These are phyloP conservation scores for Pomacea canaliculata DNA, from an alignment of 2,888 invertebrate genomes.

Conservation along the genomic window DNA sequence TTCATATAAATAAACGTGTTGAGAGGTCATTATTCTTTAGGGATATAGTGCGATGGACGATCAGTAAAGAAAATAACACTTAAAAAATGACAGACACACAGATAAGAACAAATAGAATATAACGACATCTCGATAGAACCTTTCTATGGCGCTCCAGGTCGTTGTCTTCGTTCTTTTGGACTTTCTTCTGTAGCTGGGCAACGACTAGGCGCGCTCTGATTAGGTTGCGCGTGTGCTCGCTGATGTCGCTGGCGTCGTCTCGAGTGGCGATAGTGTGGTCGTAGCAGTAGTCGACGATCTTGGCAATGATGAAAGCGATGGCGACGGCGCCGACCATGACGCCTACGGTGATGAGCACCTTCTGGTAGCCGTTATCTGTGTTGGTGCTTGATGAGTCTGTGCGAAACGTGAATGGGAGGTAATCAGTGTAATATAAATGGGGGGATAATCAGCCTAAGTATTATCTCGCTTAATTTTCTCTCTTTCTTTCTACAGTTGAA, in stretches of 20 bases:
- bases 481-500: no score
- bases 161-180: background rate
- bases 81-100: background rate
- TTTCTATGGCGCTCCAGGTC: background rate
- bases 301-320: constrained; percentile 51
- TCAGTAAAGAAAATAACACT: background rate
- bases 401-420: background rate
- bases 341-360: constrained; percentile 36
- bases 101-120: background rate
- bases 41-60: background rate
- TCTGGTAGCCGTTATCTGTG: constrained; percentile 13
- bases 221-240: constrained; percentile 48
- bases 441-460: no score
- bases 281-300: constrained; percentile 51
- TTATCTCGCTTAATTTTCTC: no score
- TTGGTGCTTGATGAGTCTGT: constrained; percentile 5
- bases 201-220: constrained; percentile 43
- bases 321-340: constrained; percentile 45
- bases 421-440: no score
- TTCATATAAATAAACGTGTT: no score
- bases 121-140: background rate
- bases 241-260: constrained; percentile 58
- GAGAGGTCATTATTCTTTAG: background rate
- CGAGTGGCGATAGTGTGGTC: constrained; percentile 39
- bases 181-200: constrained; percentile 34